phyloP scores from a whole-genome alignment of 2,888 invertebrate species.

The Schizotus pectinicornis region DNA sequence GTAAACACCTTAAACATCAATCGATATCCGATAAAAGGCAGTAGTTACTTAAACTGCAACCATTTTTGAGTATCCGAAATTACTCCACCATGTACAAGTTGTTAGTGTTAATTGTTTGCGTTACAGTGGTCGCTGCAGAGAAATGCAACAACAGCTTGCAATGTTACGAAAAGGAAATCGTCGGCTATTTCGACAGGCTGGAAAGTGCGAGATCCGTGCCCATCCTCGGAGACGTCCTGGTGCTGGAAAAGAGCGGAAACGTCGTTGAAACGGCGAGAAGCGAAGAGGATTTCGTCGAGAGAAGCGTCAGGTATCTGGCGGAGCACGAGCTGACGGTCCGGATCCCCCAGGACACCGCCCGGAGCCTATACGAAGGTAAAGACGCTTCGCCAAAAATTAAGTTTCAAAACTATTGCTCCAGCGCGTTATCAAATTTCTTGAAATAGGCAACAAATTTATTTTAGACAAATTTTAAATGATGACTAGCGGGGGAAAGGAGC shows the following conservation, averaged over 20 bases:
- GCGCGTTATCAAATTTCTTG: no score
- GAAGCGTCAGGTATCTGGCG: neutral
- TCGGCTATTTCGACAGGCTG: neutral
- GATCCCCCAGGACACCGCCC: neutral
- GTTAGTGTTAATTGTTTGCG: neutral
- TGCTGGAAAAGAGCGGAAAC: neutral
- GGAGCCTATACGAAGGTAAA: neutral
- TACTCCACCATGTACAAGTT: neutral
- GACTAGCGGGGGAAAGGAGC: no score
- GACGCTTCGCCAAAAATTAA: no score
- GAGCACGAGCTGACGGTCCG: neutral
- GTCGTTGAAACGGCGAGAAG: neutral
- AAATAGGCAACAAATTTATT: no score
- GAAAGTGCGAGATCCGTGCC: neutral
- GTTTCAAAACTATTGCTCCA: no score
- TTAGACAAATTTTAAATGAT: no score
- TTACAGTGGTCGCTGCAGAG: neutral
- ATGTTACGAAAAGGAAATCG: conserved; percentile 1
- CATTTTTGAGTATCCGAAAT: neutral
- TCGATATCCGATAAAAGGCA: no score
- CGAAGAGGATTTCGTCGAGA: neutral
- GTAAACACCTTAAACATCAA: neutral
- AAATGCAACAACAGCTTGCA: conserved; percentile 1
- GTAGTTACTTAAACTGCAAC: no score
- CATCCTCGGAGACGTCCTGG: neutral